Conservation (phyloP, 2,888 invertebrate species). For the Tipula helvola region DNA sequence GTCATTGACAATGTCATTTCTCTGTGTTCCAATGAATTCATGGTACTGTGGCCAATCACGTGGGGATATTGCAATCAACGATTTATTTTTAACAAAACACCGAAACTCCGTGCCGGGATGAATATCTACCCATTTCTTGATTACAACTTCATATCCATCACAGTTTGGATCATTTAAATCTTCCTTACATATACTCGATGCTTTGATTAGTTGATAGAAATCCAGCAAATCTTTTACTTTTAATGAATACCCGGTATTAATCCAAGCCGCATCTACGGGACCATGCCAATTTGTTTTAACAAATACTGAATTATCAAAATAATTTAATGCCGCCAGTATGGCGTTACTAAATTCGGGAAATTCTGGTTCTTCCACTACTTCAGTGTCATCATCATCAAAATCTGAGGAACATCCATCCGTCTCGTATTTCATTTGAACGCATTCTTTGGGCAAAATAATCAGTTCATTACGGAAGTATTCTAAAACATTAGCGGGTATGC, state of each 20-base stretch:
- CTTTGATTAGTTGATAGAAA: constrained; percentile 20
- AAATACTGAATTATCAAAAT: constrained; percentile 14
- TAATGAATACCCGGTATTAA: constrained; percentile 19
- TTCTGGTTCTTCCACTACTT: constrained; percentile 15
- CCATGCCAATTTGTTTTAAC: constrained; percentile 20
- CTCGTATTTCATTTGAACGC: constrained; percentile 7
- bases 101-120: constrained; percentile 20
- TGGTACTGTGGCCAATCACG: constrained; percentile 20
- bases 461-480: constrained; percentile 18
- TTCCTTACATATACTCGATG: constrained; percentile 17
- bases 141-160: constrained; percentile 13
- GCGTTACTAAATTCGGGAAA: constrained; percentile 18
- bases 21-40: constrained; percentile 16
- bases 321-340: constrained; percentile 13
- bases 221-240: constrained; percentile 18
- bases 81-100: constrained; percentile 18
- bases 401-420: constrained; percentile 10
- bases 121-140: constrained; percentile 20
- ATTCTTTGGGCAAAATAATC: constrained; percentile 20
- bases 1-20: constrained; percentile 18
- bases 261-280: constrained; percentile 20
- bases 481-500: constrained; percentile 16
- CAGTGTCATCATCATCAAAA: constrained; percentile 15
- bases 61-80: constrained; percentile 19
- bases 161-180: constrained; percentile 13